Percentiles rank a stretch among this genome's conserved stretches.
These are phyloP conservation scores for Pseudomyrmex dendroicus DNA, from an alignment of 1,140 invertebrate species.

Conservation along the genomic window DNA sequence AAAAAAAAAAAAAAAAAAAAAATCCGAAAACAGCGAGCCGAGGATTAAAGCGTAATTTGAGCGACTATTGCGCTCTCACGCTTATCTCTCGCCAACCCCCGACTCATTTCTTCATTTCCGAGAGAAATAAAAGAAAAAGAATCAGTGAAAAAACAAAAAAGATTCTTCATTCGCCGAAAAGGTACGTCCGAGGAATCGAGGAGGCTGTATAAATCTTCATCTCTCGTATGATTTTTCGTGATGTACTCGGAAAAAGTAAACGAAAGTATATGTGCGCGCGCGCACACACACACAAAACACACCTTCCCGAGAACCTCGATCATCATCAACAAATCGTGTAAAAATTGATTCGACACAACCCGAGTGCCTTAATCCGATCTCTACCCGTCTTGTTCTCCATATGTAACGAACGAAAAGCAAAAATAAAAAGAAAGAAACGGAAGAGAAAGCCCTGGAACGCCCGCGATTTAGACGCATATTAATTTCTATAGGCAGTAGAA, in stretches of 20 bases:
- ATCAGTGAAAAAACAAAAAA: not conserved
- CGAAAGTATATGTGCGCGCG: constrained; percentile 13
- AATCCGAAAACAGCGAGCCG: constrained; percentile 45
- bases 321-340: constrained; percentile 1
- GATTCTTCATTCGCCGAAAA: constrained; percentile 39
- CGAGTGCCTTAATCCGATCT: constrained; percentile 81
- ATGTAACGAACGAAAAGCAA: constrained; percentile 46
- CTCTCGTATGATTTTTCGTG: constrained; percentile 25
- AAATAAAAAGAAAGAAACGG: constrained; percentile 19
- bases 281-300: not conserved
- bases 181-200: constrained; percentile 16
- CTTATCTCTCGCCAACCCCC: not conserved
- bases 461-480: constrained; percentile 74
- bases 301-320: not conserved
- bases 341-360: constrained; percentile 73
- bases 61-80: constrained; percentile 22
- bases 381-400: constrained; percentile 35
- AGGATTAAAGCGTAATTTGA: constrained; percentile 40
- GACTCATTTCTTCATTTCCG: constrained; percentile 1
- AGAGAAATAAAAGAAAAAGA: not conserved
- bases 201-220: not conserved
- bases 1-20: constrained; percentile 17
- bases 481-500: constrained; percentile 74
- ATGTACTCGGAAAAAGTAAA: constrained; percentile 33
- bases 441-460: constrained; percentile 54